These are phyloP conservation scores for Campoletis sonorensis DNA, from an alignment of 1,140 invertebrate genomes.

Conservation along the genomic window DNA sequence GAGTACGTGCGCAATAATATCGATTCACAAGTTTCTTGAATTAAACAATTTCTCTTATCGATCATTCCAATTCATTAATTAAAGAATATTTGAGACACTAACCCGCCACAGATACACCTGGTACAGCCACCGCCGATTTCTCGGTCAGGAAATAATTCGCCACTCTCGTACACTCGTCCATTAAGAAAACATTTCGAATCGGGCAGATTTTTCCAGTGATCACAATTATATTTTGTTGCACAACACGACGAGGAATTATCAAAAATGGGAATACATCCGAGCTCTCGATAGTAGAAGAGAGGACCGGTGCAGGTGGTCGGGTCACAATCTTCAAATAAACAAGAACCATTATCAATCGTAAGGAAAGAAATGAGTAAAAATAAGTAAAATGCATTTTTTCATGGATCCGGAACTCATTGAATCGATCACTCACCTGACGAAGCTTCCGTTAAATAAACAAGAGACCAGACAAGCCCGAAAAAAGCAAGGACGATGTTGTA, in stretches of 20 bases:
- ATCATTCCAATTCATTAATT: no score
- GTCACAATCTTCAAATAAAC: neutral
- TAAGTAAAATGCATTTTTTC: no score
- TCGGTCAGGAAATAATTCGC: neutral
- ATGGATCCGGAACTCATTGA: no score
- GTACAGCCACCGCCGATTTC: neutral
- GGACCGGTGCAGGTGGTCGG: conserved; percentile 40
- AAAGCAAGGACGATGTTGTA: no score
- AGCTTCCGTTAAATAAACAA: no score
- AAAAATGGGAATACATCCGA: conserved; percentile 33
- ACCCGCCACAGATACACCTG: neutral
- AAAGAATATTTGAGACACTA: neutral
- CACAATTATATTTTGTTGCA: conserved; percentile 37
- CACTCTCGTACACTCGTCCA: neutral
- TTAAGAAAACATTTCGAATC: conserved; percentile 10
- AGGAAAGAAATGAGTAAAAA: no score
- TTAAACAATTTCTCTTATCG: no score
- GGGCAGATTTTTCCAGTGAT: neutral
- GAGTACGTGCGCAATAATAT: no score
- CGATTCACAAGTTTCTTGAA: no score
- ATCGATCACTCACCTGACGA: no score
- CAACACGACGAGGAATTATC: conserved; percentile 23
- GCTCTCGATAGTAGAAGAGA: conserved; percentile 3
- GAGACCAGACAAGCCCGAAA: no score
- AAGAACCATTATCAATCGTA: neutral